Percentiles rank a stretch among this genome's conserved stretches.
phyloP scores from a whole-genome alignment of 2,113 vertebrate genomes.

The Malurus cyaneus region DNA sequence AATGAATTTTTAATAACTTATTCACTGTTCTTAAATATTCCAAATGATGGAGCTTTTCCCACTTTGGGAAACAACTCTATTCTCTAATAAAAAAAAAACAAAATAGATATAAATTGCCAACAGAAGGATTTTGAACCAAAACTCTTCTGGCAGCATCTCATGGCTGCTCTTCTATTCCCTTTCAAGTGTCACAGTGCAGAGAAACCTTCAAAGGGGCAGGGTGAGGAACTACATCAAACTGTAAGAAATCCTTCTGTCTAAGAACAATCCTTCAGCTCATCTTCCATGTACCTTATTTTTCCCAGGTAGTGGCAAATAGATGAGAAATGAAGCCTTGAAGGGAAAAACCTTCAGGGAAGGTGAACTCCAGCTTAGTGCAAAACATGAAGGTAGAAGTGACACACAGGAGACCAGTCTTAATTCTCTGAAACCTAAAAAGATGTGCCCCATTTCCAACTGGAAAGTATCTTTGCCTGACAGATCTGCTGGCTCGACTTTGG shows the following conservation, averaged over 20 bases:
- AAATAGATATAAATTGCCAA: not conserved
- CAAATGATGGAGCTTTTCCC: not conserved
- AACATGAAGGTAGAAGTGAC: not conserved
- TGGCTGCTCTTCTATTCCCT: not conserved
- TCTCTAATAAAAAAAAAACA: not conserved
- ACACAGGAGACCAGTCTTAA: not conserved
- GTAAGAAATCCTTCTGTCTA: not conserved
- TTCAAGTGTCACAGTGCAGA: not conserved
- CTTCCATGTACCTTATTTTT: not conserved
- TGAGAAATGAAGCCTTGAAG: slow-evolving; percentile 16
- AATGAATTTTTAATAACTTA: slow-evolving; percentile 32
- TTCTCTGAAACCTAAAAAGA: not conserved
- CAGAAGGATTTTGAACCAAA: not conserved
- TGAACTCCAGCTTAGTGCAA: not conserved
- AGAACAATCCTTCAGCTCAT: not conserved
- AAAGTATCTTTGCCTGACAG: not conserved
- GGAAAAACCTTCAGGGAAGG: not conserved
- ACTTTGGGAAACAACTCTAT: not conserved
- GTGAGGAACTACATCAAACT: not conserved
- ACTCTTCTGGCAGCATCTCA: not conserved
- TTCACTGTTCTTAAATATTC: not conserved
- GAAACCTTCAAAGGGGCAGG: not conserved
- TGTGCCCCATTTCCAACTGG: not conserved
- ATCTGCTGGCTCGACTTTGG: not conserved
- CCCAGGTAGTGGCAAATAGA: not conserved